These are phyloP conservation scores for Magallana angulata DNA, from an alignment of 1,140 invertebrate genomes.

Conservation along the genomic window DNA sequence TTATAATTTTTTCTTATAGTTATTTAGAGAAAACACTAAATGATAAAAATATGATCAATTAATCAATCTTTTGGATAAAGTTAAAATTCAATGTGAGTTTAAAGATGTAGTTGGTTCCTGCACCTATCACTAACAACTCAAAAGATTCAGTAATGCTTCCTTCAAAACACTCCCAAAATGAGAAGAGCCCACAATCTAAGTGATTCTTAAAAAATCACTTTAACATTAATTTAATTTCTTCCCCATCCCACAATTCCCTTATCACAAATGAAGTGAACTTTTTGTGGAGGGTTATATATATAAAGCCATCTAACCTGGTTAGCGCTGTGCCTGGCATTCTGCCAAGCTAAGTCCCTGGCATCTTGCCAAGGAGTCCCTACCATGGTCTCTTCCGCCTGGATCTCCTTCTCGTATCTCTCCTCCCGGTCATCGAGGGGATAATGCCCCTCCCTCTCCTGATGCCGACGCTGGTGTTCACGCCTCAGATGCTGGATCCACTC, in stretches of 20 bases:
- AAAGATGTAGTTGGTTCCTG: too few relatives aligned
- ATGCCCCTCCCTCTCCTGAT: conserved; percentile 80
- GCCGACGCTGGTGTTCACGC: conserved; percentile 81
- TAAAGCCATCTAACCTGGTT: conserved; percentile 21
- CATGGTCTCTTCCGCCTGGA: conserved; percentile 57
- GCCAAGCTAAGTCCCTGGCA: neutral
- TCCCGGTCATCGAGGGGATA: conserved; percentile 76
- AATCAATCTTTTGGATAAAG: too few relatives aligned
- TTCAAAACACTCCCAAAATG: too few relatives aligned
- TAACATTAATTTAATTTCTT: too few relatives aligned
- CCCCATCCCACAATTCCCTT: neutral
- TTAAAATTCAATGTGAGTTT: too few relatives aligned
- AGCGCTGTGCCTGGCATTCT: neutral
- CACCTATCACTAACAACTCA: too few relatives aligned
- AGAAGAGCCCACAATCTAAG: too few relatives aligned
- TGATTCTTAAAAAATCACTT: too few relatives aligned
- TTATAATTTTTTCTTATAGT: too few relatives aligned
- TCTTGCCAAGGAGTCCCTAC: conserved; percentile 19
- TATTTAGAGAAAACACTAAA: too few relatives aligned
- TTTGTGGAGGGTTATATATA: neutral
- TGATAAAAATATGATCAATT: too few relatives aligned
- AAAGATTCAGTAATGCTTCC: too few relatives aligned
- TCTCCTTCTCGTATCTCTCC: conserved; percentile 80
- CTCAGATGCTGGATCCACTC: conserved; percentile 82
- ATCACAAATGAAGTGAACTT: neutral